A percentile compares a stretch with the other conserved stretches of the same genome.
phyloP scores from a whole-genome alignment of 2,888 invertebrate genomes.

The Eupithecia dodoneata region DNA sequence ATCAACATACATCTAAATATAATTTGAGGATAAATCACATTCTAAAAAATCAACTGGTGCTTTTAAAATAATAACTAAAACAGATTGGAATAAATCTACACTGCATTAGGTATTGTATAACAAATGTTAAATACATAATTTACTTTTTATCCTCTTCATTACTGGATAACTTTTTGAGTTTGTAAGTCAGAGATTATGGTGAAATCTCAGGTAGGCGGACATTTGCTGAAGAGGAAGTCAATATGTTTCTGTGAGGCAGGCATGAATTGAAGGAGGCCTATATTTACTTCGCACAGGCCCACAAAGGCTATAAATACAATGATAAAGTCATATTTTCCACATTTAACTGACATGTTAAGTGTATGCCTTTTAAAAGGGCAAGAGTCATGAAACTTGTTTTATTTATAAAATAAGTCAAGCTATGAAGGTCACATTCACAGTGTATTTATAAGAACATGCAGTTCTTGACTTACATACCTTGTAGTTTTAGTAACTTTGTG shows the following conservation, averaged over 20 bases:
- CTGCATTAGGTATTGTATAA: not conserved
- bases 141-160: not conserved
- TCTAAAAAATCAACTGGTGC: not conserved
- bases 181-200: not conserved
- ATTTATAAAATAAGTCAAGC: not conserved
- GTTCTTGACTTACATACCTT: not conserved
- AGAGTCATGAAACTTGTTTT: slow-evolving; percentile 4
- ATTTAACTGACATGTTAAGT: not conserved
- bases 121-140: not conserved
- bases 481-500: not conserved
- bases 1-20: not conserved
- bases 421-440: not conserved
- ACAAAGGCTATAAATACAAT: not conserved
- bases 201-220: not conserved
- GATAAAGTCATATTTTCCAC: not conserved
- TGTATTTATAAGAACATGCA: not conserved
- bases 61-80: not conserved
- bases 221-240: not conserved
- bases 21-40: not conserved
- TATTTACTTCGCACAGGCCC: not conserved
- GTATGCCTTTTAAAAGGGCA: not conserved
- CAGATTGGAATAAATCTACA: not conserved
- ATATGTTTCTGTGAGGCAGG: not conserved
- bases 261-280: not conserved
- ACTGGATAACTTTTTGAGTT: not conserved